These are phyloP conservation scores for Ommatoiulus sabulosus DNA, from an alignment of 2,888 invertebrate genomes.

Conservation along the genomic window DNA sequence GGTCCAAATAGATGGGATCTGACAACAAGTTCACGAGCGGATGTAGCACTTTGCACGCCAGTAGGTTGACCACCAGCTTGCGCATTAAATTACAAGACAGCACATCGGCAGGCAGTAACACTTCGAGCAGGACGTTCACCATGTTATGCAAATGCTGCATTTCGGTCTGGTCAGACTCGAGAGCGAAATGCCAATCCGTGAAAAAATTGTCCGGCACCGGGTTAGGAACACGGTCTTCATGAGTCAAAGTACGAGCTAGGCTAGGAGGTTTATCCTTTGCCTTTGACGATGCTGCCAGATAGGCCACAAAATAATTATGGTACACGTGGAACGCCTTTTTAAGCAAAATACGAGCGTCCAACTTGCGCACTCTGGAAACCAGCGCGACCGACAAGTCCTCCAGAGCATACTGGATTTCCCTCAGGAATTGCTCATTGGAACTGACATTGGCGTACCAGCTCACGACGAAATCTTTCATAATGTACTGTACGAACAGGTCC, in stretches of 20 bases:
- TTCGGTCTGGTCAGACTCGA: slow-evolving; percentile 55
- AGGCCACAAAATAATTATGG: slow-evolving; percentile 58
- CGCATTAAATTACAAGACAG: slow-evolving; percentile 55
- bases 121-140: slow-evolving; percentile 59
- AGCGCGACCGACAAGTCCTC: slow-evolving; percentile 60
- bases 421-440: slow-evolving; percentile 59
- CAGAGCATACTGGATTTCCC: slow-evolving; percentile 58
- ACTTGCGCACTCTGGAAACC: slow-evolving; percentile 57
- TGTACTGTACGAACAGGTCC: slow-evolving; percentile 51
- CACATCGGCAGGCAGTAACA: slow-evolving; percentile 59
- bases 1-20: slow-evolving; percentile 61
- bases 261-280: background rate
- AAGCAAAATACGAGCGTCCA: slow-evolving; percentile 50
- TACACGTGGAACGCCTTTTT: slow-evolving; percentile 54
- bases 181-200: slow-evolving; percentile 55
- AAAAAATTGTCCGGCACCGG: slow-evolving; percentile 53
- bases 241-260: no score
- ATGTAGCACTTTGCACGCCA: slow-evolving; percentile 60
- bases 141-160: slow-evolving; percentile 57
- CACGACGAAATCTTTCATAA: slow-evolving; percentile 58
- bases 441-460: slow-evolving; percentile 59
- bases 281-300: slow-evolving; percentile 35
- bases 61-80: slow-evolving; percentile 55
- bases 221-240: background rate
- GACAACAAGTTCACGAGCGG: slow-evolving; percentile 61